These are phyloP conservation scores for Sebastolobus alascanus DNA, from an alignment of 2,797 vertebrate genomes.

Conservation along the genomic window DNA sequence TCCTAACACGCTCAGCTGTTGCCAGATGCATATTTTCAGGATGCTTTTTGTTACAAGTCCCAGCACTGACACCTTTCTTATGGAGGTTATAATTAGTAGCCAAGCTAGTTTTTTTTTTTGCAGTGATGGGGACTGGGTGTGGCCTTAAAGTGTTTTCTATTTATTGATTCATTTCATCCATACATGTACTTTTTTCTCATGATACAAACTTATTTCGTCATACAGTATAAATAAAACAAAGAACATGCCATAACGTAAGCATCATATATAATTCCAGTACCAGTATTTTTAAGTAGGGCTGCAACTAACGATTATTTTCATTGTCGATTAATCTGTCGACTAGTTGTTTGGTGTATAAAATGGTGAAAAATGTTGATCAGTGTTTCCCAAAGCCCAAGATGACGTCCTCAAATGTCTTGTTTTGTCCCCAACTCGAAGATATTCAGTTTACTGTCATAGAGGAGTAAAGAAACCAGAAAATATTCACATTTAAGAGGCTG, in stretches of 20 bases:
- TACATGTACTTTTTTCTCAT: background rate
- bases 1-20: slow-evolving; percentile 64
- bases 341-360: too few relatives aligned
- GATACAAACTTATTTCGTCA: background rate
- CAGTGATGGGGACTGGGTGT: slow-evolving; percentile 62
- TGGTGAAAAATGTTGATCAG: too few relatives aligned
- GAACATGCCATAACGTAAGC: background rate
- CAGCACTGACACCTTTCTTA: slow-evolving; percentile 80
- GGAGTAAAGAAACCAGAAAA: too few relatives aligned
- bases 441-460: too few relatives aligned
- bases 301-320: too few relatives aligned
- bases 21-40: slow-evolving; percentile 76
- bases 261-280: background rate
- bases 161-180: background rate
- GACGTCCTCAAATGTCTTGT: too few relatives aligned
- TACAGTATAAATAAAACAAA: background rate
- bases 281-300: too few relatives aligned
- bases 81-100: slow-evolving; percentile 79
- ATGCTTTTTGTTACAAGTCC: slow-evolving; percentile 79
- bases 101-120: slow-evolving; percentile 58
- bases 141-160: slow-evolving; percentile 69
- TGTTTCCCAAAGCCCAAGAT: too few relatives aligned
- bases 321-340: too few relatives aligned
- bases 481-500: too few relatives aligned
- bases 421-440: too few relatives aligned